Evolutionary conservation across 2,888 invertebrate species (phyloP), one percentile per base, ranked within the genome.

Genomic region (Hypolimnas misippus): DNA sequence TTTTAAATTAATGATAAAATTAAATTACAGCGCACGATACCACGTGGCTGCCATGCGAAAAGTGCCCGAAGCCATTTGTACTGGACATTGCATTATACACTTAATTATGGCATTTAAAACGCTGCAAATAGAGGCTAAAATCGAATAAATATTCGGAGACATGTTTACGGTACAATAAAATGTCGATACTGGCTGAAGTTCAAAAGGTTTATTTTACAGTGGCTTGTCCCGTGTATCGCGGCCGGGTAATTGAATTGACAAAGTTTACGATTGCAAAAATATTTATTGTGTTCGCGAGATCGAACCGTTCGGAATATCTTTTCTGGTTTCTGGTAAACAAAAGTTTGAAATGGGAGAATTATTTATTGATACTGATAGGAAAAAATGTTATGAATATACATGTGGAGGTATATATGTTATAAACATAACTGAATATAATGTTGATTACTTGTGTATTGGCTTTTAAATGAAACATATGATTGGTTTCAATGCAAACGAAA

Each of bases 161-260:
- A 44, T 54, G 40, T 57, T 17, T 40, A 40, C 46, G 49, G 51
- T 54, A 54, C 57, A 57, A 54, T 54, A 55, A 65, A 77, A 81
- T 82, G 79, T 83, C 83, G 82, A 81, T 82, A 81, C 73, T 73
- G 63, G 68, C 70, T 74, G 73, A 72, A 79, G 77, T 81, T 79
- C 79, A 81, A 81, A 82, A 82, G 78, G 80, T 81, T 82, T 81
- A 81, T 81, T 85, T 84, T 80, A 81, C 84, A 78, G 79, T 78
- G 76, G 78, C 75, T 76, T 81, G 78, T 79, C 80, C 77, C 79
- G 38, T 69, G 65, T 84, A 82, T 77, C 77, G 70, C 71, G 66
- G 71, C 66, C 64, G 60, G 68, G 76, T 85, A 85, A 86, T 86
- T 88, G 83, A 83, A 85, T 83, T 82, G 80, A 78, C 73, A 76